These are phyloP conservation scores for Barypeithes pellucidus DNA, from an alignment of 2,888 invertebrate genomes.

Conservation along the genomic window DNA sequence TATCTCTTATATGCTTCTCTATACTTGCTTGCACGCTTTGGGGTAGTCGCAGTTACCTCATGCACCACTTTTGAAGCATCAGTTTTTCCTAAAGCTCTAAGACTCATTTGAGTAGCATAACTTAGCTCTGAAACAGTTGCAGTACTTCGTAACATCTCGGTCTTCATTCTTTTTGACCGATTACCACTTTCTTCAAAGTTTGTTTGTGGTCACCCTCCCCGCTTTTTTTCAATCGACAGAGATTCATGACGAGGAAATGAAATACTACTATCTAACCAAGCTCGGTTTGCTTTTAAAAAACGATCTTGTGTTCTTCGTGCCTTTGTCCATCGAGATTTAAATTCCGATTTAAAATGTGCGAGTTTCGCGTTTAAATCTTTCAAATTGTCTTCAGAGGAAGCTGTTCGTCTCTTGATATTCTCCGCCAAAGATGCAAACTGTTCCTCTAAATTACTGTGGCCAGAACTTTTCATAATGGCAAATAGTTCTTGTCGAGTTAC, in stretches of 20 bases:
- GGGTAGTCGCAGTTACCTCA: conserved; percentile 17
- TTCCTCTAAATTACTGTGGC: conserved; percentile 1
- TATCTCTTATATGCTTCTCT: background rate
- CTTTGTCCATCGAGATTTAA: conserved; percentile 1
- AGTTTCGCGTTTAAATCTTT: conserved; percentile 1
- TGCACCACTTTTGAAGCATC: conserved; percentile 31
- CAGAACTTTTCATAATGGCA: conserved; percentile 1
- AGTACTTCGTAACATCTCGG: conserved; percentile 23
- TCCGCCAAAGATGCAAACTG: conserved; percentile 1
- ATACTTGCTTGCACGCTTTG: conserved; percentile 1
- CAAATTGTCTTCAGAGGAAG: background rate
- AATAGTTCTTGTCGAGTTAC: background rate
- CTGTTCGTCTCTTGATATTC: background rate
- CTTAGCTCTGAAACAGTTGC: conserved; percentile 19
- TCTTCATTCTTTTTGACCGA: conserved; percentile 21
- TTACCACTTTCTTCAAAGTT: conserved; percentile 1
- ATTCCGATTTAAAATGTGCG: conserved; percentile 1
- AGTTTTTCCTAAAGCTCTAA: conserved; percentile 43
- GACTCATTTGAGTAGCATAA: conserved; percentile 43
- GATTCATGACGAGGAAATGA: background rate
- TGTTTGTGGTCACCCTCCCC: background rate
- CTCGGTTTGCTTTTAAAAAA: conserved; percentile 1
- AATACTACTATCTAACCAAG: conserved; percentile 1
- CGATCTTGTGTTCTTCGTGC: background rate
- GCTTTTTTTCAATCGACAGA: conserved; percentile 1